Base-by-base conservation (phyloP, 2,113 vertebrate species). In the Amblyornis subalaris region DNA sequence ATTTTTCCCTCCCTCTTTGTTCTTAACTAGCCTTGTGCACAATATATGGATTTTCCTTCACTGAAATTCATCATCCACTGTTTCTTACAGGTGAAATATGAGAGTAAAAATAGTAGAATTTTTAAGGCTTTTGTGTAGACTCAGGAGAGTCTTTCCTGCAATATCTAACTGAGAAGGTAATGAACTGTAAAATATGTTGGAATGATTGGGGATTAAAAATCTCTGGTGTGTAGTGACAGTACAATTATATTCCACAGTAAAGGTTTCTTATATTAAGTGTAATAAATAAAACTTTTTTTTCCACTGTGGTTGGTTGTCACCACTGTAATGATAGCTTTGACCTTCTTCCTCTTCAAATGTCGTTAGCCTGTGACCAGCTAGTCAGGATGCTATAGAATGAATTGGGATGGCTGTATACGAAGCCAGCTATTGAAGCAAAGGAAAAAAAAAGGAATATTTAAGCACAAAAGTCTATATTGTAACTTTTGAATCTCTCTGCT, bases 161-260 rank as follows among this genome's bases (percentile, higher is more conserved):
- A 87, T 97, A 97, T 97, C 96, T 98, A 98, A 97, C 97, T 97
- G 95, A 96, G 97, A 98, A 97, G 97, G 98, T 98, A 98, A 98
- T 98, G 98, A 98, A 98, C 97, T 98, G 98, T 98, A 98, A 98
- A 98, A 98, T 98, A 97, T 98, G 96, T 98, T 97, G 97, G 97
- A 98, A 98, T 98, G 98, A 98, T 98, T 98, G 97, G 97, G 97
- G 97, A 98, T 98, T 98, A 98, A 98, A 98, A 98, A 97, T 98
- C 98, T 98, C 97, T 98, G 97, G 97, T 98, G 98, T 98, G 97
- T 97, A 98, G 97, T 98, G 98, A 98, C 97, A 98, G 97, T 97
- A 96, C 97, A 98, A 97, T 98, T 98, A 98, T 98, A 98, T 97
- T 97, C 97, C 93, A 96, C 97, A 97, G 96, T 94, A 97, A 98